These are phyloP conservation scores for Drosophila quadrilineata DNA, from an alignment of 1,140 invertebrate species.

Conservation along the genomic window DNA sequence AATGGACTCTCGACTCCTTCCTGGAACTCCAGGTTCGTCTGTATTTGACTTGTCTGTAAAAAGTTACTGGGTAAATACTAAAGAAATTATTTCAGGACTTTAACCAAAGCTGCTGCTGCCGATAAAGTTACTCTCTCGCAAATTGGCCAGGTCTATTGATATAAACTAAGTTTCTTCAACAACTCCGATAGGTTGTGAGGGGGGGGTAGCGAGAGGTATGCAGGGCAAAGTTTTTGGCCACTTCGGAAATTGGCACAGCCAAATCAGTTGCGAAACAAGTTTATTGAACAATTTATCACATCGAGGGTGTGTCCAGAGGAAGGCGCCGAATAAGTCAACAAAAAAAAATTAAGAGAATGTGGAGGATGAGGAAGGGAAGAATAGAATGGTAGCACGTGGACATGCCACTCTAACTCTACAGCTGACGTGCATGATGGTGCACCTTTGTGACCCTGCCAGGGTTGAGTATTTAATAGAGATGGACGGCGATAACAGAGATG, in stretches of 20 bases:
- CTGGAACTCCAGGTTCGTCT: neutral
- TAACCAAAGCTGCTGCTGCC: neutral
- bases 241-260: constrained; percentile 51
- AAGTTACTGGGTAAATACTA: constrained; percentile 29
- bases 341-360: neutral
- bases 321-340: neutral
- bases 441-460: neutral
- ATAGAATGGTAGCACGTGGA: constrained; percentile 59
- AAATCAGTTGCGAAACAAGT: constrained; percentile 76
- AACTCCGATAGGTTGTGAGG: neutral
- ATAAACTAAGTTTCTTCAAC: constrained; percentile 46
- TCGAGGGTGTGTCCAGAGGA: constrained; percentile 1
- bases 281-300: constrained; percentile 74
- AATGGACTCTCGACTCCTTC: constrained; percentile 38
- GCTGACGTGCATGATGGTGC: constrained; percentile 19
- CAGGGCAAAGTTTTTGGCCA: constrained; percentile 30
- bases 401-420: neutral
- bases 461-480: constrained; percentile 12
- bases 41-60: no score
- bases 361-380: neutral
- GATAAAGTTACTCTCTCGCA: neutral
- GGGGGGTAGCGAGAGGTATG: neutral
- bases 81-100: constrained; percentile 44
- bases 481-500: neutral
- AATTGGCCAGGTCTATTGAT: constrained; percentile 34